Evolutionary conservation across 2,113 vertebrate species (phyloP).

Genomic region (Elgaria multicarinata): DNA sequence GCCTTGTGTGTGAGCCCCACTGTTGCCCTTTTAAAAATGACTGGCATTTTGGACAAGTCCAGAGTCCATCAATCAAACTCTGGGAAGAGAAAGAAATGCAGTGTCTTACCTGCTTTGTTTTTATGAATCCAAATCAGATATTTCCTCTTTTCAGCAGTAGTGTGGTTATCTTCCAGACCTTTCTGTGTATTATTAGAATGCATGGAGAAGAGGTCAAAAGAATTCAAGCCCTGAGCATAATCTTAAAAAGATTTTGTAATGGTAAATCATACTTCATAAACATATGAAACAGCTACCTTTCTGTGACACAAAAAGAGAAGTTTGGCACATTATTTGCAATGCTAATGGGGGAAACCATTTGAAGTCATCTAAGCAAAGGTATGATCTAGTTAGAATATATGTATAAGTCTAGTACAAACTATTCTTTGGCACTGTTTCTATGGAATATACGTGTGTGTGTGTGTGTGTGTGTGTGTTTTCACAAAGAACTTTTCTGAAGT

Average conservation of each 20-base stretch:
- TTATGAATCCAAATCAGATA: neutral
- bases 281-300: neutral
- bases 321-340: constrained; percentile 40
- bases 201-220: constrained; percentile 1
- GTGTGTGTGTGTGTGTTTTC: too few relatives aligned
- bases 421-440: constrained; percentile 47
- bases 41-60: neutral
- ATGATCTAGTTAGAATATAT: constrained; percentile 51
- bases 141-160: neutral
- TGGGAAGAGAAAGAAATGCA: neutral
- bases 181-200: neutral
- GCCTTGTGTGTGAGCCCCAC: neutral
- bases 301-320: accelerated
- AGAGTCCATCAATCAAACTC: constrained; percentile 8
- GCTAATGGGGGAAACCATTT: constrained; percentile 48
- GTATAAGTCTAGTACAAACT: neutral
- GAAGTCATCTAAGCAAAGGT: constrained; percentile 33
- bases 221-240: neutral
- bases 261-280: constrained; percentile 12
- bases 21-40: neutral
- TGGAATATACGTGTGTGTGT: constrained; percentile 52
- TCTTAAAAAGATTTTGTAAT: neutral
- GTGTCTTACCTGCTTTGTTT: neutral
- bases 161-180: neutral
- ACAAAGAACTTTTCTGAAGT: constrained; percentile 71